phyloP scores from a whole-genome alignment of 2,797 vertebrate genomes.

The Lacerta bilineata region DNA sequence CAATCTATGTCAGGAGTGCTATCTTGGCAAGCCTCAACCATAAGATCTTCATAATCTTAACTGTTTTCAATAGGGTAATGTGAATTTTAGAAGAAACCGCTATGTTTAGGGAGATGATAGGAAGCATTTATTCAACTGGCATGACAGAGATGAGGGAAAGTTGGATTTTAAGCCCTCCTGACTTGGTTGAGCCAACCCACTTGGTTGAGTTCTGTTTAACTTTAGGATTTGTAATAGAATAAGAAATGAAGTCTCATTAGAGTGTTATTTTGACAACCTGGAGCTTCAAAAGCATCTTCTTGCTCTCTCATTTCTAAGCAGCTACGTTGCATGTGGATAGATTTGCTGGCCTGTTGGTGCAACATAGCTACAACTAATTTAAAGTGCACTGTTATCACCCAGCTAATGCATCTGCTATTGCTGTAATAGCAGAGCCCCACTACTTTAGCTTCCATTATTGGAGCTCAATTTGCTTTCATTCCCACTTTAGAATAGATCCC shows the following conservation, averaged over 20 bases:
- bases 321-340: slow-evolving; percentile 24
- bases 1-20: background rate
- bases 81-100: background rate
- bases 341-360: slow-evolving; percentile 26
- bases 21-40: too few species aligned
- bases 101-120: slow-evolving; percentile 11
- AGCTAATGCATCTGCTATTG: slow-evolving; percentile 8
- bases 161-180: slow-evolving; percentile 20
- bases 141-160: background rate
- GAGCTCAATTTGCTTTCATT: slow-evolving; percentile 26
- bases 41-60: background rate
- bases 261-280: slow-evolving; percentile 42
- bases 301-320: slow-evolving; percentile 47
- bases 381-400: slow-evolving; percentile 31
- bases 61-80: background rate
- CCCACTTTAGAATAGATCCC: too few species aligned
- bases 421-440: background rate
- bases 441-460: slow-evolving; percentile 18
- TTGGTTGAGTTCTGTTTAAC: slow-evolving; percentile 43
- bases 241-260: slow-evolving; percentile 57
- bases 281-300: slow-evolving; percentile 26
- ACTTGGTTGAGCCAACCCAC: too few species aligned
- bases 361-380: slow-evolving; percentile 45
- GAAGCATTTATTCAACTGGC: background rate
- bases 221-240: slow-evolving; percentile 47